Percentiles rank a stretch among this genome's conserved stretches.
Conservation (phyloP, 2,888 invertebrate genomes). For the Erebia aethiops region DNA sequence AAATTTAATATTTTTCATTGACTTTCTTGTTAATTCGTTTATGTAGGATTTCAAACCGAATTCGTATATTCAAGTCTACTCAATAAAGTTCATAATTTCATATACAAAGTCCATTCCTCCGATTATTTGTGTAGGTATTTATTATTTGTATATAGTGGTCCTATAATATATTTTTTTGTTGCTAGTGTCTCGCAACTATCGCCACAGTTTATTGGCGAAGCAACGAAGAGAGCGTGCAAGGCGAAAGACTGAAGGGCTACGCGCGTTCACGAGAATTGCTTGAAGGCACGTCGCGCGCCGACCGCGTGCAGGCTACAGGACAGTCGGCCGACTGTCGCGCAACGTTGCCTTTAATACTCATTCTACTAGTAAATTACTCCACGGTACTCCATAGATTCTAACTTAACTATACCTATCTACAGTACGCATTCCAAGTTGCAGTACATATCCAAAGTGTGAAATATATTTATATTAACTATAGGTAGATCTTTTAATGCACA, state of each 20-base stretch:
- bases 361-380: conserved; percentile 39
- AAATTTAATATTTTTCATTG: too few relatives aligned
- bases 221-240: conserved; percentile 94
- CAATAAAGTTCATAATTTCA: too few relatives aligned
- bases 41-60: background rate
- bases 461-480: conserved; percentile 11
- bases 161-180: conserved; percentile 35
- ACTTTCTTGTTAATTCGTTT: too few relatives aligned
- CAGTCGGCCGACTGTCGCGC: conserved; percentile 57
- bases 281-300: conserved; percentile 86
- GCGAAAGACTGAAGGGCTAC: conserved; percentile 88
- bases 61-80: background rate
- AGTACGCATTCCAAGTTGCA: conserved; percentile 25
- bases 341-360: conserved; percentile 43
- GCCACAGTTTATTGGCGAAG: conserved; percentile 93
- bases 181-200: conserved; percentile 92
- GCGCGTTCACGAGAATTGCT: conserved; percentile 90
- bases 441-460: conserved; percentile 28
- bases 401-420: too few relatives aligned
- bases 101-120: too few relatives aligned
- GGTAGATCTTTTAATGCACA: conserved; percentile 14
- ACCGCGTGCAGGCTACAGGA: conserved; percentile 87
- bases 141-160: too few relatives aligned
- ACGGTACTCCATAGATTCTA: conserved; percentile 12
- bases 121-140: too few relatives aligned